A percentile compares a stretch with the other conserved stretches of the same genome.
Conservation (phyloP, 2,797 vertebrate species). For the Ctenochaetus hawaiiensis region DNA sequence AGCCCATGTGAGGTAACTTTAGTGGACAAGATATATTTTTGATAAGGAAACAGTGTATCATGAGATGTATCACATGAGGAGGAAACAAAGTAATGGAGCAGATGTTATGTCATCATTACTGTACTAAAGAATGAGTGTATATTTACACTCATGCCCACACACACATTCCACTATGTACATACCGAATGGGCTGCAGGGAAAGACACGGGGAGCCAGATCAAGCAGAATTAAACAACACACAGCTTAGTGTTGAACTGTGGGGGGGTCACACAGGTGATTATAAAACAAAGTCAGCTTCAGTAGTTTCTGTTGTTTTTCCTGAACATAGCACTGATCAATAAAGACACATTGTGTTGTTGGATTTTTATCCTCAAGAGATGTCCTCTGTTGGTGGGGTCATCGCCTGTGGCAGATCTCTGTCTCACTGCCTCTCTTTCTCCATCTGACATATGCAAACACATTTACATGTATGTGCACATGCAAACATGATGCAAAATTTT, state of each 20-base stretch:
- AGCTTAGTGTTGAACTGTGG: slow-evolving; percentile 33
- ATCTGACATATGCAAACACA: slow-evolving; percentile 10
- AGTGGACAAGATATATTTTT: background rate
- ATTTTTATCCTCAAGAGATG: slow-evolving; percentile 36
- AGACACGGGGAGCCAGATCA: slow-evolving; percentile 55
- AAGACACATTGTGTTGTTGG: slow-evolving; percentile 42
- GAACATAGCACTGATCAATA: slow-evolving; percentile 67
- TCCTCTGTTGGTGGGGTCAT: slow-evolving; percentile 43
- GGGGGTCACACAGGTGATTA: slow-evolving; percentile 57
- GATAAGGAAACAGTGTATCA: background rate
- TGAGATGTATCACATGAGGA: background rate
- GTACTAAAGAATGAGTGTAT: background rate
- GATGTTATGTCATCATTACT: background rate
- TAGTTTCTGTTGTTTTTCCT: slow-evolving; percentile 48
- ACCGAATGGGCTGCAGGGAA: slow-evolving; percentile 24
- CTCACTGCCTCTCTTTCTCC: slow-evolving; percentile 3
- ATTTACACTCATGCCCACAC: slow-evolving; percentile 14
- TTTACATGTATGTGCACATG: background rate
- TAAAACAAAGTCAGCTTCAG: slow-evolving; percentile 43
- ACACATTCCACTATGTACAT: slow-evolving; percentile 8
- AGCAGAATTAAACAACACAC: slow-evolving; percentile 61
- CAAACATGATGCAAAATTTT: slow-evolving; percentile 19
- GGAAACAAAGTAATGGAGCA: background rate
- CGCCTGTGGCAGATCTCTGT: slow-evolving; percentile 13
- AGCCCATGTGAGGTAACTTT: background rate